Evolutionary conservation across 2,888 invertebrate genomes (phyloP).

Genomic region (Dolichopus griseipennis): DNA sequence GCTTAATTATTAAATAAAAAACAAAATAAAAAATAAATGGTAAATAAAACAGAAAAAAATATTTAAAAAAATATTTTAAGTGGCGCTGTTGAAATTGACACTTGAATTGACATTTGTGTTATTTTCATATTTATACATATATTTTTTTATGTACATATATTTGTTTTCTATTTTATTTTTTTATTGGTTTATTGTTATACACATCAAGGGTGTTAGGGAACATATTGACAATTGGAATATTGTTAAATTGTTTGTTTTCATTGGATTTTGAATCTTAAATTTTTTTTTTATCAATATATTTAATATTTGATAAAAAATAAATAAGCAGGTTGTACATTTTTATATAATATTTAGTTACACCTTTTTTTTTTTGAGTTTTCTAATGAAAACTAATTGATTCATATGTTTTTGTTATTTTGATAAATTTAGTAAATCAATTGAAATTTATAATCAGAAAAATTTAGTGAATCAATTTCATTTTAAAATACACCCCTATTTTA

Average conservation of each 20-base stretch:
- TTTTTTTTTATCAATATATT: too few relatives aligned
- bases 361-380: too few relatives aligned
- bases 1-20: neutral
- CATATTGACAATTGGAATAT: neutral
- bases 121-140: neutral
- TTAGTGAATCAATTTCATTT: too few relatives aligned
- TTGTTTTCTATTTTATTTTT: neutral
- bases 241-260: neutral
- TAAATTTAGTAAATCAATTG: too few relatives aligned
- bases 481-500: too few relatives aligned
- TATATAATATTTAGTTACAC: too few relatives aligned
- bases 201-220: neutral
- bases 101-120: neutral
- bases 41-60: neutral
- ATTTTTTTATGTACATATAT: neutral
- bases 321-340: too few relatives aligned
- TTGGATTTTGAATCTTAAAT: neutral
- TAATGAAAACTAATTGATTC: too few relatives aligned
- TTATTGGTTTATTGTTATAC: neutral
- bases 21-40: neutral
- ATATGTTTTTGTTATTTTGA: too few relatives aligned
- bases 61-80: neutral
- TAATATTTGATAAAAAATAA: too few relatives aligned
- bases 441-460: too few relatives aligned
- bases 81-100: constrained; percentile 6